Evolutionary conservation across 1,140 invertebrate species (phyloP).

Genomic region (Zaprionus camerounensis): DNA sequence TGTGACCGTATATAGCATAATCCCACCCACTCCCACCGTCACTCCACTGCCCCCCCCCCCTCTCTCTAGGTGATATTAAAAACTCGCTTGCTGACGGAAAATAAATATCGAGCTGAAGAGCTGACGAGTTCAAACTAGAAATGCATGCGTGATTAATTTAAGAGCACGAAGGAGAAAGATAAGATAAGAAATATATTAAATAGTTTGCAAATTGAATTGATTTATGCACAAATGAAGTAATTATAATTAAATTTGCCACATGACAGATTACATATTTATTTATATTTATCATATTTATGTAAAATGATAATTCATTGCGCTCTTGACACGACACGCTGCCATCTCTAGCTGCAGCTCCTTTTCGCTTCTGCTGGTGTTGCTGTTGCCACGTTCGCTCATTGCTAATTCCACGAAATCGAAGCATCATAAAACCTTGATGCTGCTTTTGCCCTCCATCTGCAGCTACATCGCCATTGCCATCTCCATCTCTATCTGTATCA

Average conservation of each 20-base stretch:
- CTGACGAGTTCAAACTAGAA: constrained; percentile 4
- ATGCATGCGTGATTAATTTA: background rate
- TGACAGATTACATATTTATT: background rate
- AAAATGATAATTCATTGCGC: background rate
- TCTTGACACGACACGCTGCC: background rate
- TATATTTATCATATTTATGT: background rate
- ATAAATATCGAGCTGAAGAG: constrained; percentile 47
- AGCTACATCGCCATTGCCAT: background rate
- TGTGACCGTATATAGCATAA: constrained; percentile 32
- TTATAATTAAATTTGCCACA: background rate
- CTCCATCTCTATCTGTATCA: constrained; percentile 5
- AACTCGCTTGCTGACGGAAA: constrained; percentile 49
- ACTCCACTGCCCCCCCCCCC: background rate
- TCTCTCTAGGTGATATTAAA: constrained; percentile 54
- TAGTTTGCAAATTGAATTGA: background rate
- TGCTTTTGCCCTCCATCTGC: constrained; percentile 33
- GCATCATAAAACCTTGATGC: constrained; percentile 68
- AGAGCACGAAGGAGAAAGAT: background rate
- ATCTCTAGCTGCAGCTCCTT: constrained; percentile 18
- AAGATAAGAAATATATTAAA: background rate
- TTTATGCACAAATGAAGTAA: background rate
- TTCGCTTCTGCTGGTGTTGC: constrained; percentile 21
- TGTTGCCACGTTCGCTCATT: constrained; percentile 51
- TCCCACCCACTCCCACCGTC: constrained; percentile 4
- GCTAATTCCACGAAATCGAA: constrained; percentile 74